Percentiles rank a stretch among this genome's conserved stretches.
Evolutionary conservation across 2,888 invertebrate species (phyloP).

Genomic region (Drosophila formosana): DNA sequence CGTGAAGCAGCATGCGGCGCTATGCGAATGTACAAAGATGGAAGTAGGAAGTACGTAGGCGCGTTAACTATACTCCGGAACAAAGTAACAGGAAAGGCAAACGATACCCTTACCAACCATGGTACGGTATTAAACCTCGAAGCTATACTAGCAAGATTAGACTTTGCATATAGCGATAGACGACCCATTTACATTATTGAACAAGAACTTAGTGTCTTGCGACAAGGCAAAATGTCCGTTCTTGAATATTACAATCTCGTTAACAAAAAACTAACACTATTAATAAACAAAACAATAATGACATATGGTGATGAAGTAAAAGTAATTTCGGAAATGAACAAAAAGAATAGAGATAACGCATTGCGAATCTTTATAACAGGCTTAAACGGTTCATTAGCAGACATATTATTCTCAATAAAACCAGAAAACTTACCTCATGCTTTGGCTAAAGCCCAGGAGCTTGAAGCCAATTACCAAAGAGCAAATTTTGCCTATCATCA

Average conservation of each 20-base stretch:
- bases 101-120: background rate
- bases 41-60: background rate
- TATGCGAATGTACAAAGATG: background rate
- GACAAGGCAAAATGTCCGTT: background rate
- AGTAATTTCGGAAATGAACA: no score
- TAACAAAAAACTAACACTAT: background rate
- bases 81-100: background rate
- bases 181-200: slow-evolving; percentile 1
- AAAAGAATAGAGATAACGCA: no score
- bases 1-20: background rate
- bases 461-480: no score
- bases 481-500: no score
- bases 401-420: no score
- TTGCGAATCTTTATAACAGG: no score
- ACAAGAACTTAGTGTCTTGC: background rate
- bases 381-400: no score
- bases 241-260: background rate
- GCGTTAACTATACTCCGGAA: no score
- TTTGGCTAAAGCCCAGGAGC: no score
- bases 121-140: background rate
- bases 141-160: background rate
- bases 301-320: background rate
- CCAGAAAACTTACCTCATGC: no score
- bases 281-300: slow-evolving; percentile 10
- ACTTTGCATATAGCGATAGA: background rate